A percentile compares a stretch with the other conserved stretches of the same genome.
These are phyloP conservation scores for Leptoteleia sp. DNA, from an alignment of 1,140 invertebrate genomes.

Conservation along the genomic window DNA sequence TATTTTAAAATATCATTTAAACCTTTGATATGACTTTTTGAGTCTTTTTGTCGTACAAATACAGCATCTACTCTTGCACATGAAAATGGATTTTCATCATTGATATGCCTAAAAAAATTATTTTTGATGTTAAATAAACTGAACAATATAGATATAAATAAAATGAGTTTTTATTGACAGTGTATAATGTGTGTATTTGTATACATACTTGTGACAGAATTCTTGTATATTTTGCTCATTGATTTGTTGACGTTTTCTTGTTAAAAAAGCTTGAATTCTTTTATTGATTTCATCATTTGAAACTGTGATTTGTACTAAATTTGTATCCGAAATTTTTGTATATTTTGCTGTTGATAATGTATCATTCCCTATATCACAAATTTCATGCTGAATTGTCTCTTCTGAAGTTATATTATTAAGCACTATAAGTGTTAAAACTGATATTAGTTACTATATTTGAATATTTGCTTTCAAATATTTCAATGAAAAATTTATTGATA, in stretches of 20 bases:
- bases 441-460: too few relatives aligned
- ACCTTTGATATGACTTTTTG: constrained; percentile 87
- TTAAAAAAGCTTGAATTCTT: constrained; percentile 85
- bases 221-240: constrained; percentile 85
- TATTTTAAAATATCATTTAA: constrained; percentile 60
- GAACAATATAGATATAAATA: too few relatives aligned
- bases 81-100: constrained; percentile 71
- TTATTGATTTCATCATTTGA: constrained; percentile 82
- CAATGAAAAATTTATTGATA: too few relatives aligned
- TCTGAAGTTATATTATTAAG: too few relatives aligned
- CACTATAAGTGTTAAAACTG: too few relatives aligned
- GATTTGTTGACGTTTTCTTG: constrained; percentile 83
- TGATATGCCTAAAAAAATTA: constrained; percentile 66
- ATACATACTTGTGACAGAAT: constrained; percentile 82
- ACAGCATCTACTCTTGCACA: constrained; percentile 84
- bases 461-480: too few relatives aligned
- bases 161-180: too few relatives aligned
- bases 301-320: constrained; percentile 82
- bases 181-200: too few relatives aligned
- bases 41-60: constrained; percentile 84
- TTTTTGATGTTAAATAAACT: constrained; percentile 24
- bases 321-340: too few relatives aligned
- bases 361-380: too few relatives aligned
- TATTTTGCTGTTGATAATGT: too few relatives aligned
- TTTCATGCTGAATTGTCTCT: too few relatives aligned